A percentile compares a stretch with the other conserved stretches of the same genome.
Conservation (phyloP, 2,113 vertebrate species). For the Alexandromys fortis region DNA sequence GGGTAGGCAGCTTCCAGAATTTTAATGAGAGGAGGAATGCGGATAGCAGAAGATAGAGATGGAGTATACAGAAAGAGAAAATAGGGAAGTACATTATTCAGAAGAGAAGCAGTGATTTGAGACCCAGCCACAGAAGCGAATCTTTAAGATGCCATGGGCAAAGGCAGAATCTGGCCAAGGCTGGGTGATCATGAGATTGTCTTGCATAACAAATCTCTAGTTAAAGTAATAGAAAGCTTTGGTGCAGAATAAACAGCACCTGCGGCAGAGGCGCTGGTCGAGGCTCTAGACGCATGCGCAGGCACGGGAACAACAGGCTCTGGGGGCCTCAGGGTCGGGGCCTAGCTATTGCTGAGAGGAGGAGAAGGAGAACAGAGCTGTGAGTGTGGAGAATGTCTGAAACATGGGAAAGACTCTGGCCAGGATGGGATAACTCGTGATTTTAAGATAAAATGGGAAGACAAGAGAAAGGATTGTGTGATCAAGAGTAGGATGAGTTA, state of each 20-base stretch:
- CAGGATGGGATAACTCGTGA: conserved; percentile 1
- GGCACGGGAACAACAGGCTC: background rate
- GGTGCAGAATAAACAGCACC: conserved; percentile 53
- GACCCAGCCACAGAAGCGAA: conserved; percentile 30
- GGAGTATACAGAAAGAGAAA: conserved; percentile 43
- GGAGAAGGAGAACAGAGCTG: background rate
- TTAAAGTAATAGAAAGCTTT: conserved; percentile 49
- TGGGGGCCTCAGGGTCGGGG: background rate
- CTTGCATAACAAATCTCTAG: conserved; percentile 59
- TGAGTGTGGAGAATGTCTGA: background rate
- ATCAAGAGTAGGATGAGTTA: conserved; percentile 3
- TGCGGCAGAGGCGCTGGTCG: background rate
- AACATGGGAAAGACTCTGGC: background rate
- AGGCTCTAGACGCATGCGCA: background rate
- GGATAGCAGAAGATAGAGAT: background rate
- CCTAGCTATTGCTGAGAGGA: rapidly evolving
- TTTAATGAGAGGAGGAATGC: background rate
- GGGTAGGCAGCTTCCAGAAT: background rate
- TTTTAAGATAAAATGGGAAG: conserved; percentile 66
- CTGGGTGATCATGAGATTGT: background rate
- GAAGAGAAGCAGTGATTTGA: background rate
- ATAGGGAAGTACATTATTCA: background rate
- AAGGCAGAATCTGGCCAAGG: conserved; percentile 11
- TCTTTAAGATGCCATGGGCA: conserved; percentile 53
- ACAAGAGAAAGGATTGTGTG: conserved; percentile 30